A percentile compares a stretch with the other conserved stretches of the same genome.
Evolutionary conservation across 2,113 vertebrate species (phyloP).

Genomic region (Corynorhinus townsendii): DNA sequence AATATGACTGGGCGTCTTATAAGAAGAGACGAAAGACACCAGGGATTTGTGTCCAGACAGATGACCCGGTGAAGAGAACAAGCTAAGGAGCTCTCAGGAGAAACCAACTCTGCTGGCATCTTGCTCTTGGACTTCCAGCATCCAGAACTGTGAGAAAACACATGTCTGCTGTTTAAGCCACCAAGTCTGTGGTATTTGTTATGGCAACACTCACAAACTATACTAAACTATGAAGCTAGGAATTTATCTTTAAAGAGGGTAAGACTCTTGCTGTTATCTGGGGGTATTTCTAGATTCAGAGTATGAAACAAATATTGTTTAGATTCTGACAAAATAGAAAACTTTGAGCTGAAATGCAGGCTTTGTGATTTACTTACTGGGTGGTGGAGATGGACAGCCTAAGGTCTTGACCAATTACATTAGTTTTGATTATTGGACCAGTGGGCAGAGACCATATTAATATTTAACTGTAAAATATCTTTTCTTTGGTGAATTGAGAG

Average conservation of each 20-base stretch:
- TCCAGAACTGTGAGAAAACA: neutral
- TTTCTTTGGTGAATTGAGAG: neutral
- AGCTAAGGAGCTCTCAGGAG: neutral
- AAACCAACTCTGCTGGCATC: neutral
- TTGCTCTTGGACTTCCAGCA: neutral
- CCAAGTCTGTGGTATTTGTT: neutral
- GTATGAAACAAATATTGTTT: neutral
- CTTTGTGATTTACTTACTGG: neutral
- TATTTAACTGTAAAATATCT: neutral
- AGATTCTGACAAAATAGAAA: neutral
- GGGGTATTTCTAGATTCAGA: neutral
- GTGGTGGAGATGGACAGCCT: neutral
- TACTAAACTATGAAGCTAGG: neutral
- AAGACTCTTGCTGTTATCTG: neutral
- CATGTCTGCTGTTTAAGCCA: neutral
- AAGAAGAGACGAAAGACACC: neutral
- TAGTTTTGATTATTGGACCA: neutral
- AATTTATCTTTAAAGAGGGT: neutral
- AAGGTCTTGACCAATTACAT: neutral
- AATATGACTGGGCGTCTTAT: neutral
- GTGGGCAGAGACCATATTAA: neutral
- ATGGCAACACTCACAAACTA: too few relatives aligned
- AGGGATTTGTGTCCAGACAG: rapidly evolving
- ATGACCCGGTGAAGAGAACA: rapidly evolving
- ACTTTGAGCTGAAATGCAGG: neutral